Percentiles rank a stretch among this genome's conserved stretches.
phyloP scores from a whole-genome alignment of 2,797 vertebrate species.

The Sorex maritimensis region DNA sequence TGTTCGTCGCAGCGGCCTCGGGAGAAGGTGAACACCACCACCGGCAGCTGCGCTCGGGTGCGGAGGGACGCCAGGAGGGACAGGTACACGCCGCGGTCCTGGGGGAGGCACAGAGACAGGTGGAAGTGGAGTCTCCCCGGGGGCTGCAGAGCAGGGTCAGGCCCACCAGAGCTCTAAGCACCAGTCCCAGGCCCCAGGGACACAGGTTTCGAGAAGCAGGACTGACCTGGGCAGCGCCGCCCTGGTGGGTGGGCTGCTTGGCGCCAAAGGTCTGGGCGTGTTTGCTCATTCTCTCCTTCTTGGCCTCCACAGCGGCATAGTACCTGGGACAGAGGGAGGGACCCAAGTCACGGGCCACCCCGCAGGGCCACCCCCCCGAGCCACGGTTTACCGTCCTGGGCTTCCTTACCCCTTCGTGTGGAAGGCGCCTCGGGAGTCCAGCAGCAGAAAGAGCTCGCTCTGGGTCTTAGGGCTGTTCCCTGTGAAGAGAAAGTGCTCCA shows the following conservation, averaged over 20 bases:
- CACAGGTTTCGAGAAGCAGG: neutral
- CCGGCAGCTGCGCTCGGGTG: constrained; percentile 94
- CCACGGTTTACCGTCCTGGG: neutral
- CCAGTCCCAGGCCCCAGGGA: neutral
- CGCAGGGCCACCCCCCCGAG: neutral
- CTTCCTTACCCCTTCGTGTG: constrained; percentile 94
- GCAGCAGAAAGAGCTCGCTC: constrained; percentile 95
- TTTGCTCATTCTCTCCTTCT: constrained; percentile 96
- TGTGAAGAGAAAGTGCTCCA: constrained; percentile 96
- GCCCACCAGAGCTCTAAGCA: neutral
- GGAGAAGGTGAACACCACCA: constrained; percentile 97
- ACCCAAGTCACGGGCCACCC: neutral
- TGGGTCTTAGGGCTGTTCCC: constrained; percentile 97
- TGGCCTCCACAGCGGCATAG: constrained; percentile 94
- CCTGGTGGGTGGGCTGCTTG: constrained; percentile 90
- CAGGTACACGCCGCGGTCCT: constrained; percentile 96
- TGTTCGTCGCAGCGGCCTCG: constrained; percentile 96
- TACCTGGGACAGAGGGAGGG: constrained; percentile 89
- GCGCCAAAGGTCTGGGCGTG: constrained; percentile 96
- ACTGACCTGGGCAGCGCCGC: constrained; percentile 88
- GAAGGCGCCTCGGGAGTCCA: constrained; percentile 93
- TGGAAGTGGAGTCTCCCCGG: neutral
- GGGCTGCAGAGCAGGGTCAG: neutral
- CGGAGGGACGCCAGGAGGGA: constrained; percentile 94
- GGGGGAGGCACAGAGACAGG: neutral